A percentile compares a stretch with the other conserved stretches of the same genome.
Evolutionary conservation across 2,888 invertebrate species (phyloP).

Genomic region (Callyntrura sp.): DNA sequence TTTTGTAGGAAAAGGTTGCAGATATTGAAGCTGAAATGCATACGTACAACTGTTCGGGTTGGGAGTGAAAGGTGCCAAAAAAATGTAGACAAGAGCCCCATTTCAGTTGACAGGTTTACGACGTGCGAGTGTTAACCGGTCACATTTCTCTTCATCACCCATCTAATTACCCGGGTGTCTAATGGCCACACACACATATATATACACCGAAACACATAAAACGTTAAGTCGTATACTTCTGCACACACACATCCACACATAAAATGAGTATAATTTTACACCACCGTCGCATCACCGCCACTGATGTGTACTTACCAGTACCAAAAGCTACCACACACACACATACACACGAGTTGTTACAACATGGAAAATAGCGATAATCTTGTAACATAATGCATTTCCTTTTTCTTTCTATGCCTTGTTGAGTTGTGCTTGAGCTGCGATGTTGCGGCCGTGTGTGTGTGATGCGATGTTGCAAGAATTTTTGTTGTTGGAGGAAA

Average conservation of each 20-base stretch:
- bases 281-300: background rate
- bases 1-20: background rate
- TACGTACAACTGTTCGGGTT: slow-evolving; percentile 22
- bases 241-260: background rate
- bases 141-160: slow-evolving; percentile 83
- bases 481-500: slow-evolving; percentile 57
- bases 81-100: slow-evolving; percentile 82
- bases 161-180: slow-evolving; percentile 81
- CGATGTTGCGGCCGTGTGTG: background rate
- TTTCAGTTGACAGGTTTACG: slow-evolving; percentile 83
- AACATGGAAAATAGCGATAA: slow-evolving; percentile 47
- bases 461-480: slow-evolving; percentile 35
- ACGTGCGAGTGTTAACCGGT: slow-evolving; percentile 82
- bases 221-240: background rate
- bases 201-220: background rate
- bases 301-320: background rate
- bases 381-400: slow-evolving; percentile 58
- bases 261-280: slow-evolving; percentile 39
- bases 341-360: slow-evolving; percentile 22
- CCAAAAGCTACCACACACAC: slow-evolving; percentile 23
- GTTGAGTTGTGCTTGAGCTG: slow-evolving; percentile 25
- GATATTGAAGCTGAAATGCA: no score
- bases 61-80: slow-evolving; percentile 77
- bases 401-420: slow-evolving; percentile 35
- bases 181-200: slow-evolving; percentile 79